Conservation (phyloP, 2,888 invertebrate species). For the Acronicta leporina region DNA sequence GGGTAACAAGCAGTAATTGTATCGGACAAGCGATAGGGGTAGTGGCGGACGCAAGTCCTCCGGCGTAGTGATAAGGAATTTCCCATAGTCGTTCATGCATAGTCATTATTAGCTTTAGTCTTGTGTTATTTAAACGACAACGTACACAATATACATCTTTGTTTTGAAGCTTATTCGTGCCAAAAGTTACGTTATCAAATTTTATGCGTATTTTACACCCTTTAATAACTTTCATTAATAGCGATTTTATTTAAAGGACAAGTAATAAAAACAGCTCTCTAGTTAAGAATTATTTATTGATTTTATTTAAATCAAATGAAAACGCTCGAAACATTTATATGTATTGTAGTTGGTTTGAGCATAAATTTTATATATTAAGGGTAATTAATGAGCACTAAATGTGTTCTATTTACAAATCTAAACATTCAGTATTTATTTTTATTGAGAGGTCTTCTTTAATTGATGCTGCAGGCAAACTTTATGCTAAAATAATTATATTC, state of each 20-base stretch:
- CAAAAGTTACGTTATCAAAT: slow-evolving; percentile 56
- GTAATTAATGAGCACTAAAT: slow-evolving; percentile 29
- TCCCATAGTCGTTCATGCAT: slow-evolving; percentile 70
- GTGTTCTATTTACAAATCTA: slow-evolving; percentile 34
- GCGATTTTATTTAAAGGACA: slow-evolving; percentile 53
- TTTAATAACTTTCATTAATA: slow-evolving; percentile 30
- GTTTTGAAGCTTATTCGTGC: slow-evolving; percentile 69
- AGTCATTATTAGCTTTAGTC: slow-evolving; percentile 84
- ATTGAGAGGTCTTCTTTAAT: slow-evolving; percentile 52
- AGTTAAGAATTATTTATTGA: slow-evolving; percentile 79
- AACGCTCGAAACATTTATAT: slow-evolving; percentile 21
- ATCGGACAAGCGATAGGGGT: slow-evolving; percentile 63
- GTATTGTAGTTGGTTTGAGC: slow-evolving; percentile 51
- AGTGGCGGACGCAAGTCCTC: slow-evolving; percentile 62
- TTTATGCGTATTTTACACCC: slow-evolving; percentile 56
- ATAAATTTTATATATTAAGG: slow-evolving; percentile 58
- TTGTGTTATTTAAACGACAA: slow-evolving; percentile 61
- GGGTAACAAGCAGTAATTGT: slow-evolving; percentile 72
- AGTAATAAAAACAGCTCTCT: slow-evolving; percentile 73
- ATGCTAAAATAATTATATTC: slow-evolving; percentile 27
- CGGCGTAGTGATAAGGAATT: slow-evolving; percentile 65
- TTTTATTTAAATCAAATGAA: slow-evolving; percentile 29
- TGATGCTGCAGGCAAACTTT: slow-evolving; percentile 18
- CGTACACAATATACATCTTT: slow-evolving; percentile 56
- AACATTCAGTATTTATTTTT: slow-evolving; percentile 53